Evolutionary conservation across 1,140 invertebrate species (phyloP), one percentile per base, ranked within the genome.

Genomic region (Tribolium castaneum): DNA sequence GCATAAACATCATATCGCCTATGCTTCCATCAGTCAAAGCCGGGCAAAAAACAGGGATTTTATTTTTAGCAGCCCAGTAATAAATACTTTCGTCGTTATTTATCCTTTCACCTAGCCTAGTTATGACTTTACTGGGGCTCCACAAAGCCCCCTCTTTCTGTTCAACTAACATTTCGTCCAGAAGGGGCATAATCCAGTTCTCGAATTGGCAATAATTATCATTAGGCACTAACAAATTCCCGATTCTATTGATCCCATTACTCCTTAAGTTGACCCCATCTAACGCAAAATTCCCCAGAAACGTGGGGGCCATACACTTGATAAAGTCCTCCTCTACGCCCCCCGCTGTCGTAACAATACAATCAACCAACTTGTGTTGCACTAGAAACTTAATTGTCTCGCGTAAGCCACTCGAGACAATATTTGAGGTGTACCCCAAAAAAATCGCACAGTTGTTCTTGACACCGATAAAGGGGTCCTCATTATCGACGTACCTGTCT

Each of bases 1-100:
- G 98, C 82, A 99, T 99, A 87, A 98, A 99, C 90, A 99, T 95
- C 98, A 99, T 99, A 87, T 99, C 99, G 1, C 98, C 99, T 12
- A 99, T 88, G 83, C 97, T 98, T 3, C 99, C 99, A 91, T 99
- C 99, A 0, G 98, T 99, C 71, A 99, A 87, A 0, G 98, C 98
- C 0, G 99, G 99, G 90, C 97, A 96, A 86, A 98, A 99, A 0
- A 99, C 94, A 4, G 99, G 99, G 87, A 99, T 99, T 83, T 98
- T 93, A 89, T 99, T 99, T 86, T 95, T 96, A 78, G 95, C 94
- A 25, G 98, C 96, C 99, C 99, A 99, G 86, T 99, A 99, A 86
- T 96, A 99, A 70, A 99, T 96, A 19, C 98, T 99, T 45, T 93
- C 92, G 85, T 94, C 90, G 89, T 99, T 91, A 83, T 96, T 92